phyloP scores from a whole-genome alignment of 2,888 invertebrate genomes.

The Aproaerema taeniolella region DNA sequence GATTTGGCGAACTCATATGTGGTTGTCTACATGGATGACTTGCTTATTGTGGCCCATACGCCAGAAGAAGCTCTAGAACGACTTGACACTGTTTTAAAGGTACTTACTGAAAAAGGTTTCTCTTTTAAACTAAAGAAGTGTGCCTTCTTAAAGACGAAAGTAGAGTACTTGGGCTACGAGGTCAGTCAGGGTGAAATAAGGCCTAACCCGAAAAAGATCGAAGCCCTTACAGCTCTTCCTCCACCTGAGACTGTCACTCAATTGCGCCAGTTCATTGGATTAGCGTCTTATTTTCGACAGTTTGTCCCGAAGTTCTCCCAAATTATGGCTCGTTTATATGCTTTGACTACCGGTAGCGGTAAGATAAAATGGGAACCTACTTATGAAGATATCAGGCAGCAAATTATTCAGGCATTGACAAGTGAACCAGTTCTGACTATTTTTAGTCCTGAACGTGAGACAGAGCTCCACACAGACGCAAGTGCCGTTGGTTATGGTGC shows the following conservation, averaged over 20 bases:
- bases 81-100: neutral
- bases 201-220: constrained; percentile 17
- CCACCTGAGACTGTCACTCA: too few species aligned
- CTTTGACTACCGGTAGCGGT: neutral
- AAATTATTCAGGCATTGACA: constrained; percentile 10
- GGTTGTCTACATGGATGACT: neutral
- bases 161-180: constrained; percentile 4
- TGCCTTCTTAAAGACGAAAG: constrained; percentile 3
- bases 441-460: constrained; percentile 11
- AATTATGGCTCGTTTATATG: neutral
- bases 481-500: constrained; percentile 19
- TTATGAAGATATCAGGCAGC: neutral
- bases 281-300: too few species aligned
- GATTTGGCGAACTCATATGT: constrained; percentile 1
- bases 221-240: too few species aligned
- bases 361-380: neutral
- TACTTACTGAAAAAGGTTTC: constrained; percentile 7
- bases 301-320: too few species aligned
- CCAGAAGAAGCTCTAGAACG: constrained; percentile 5
- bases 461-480: constrained; percentile 17
- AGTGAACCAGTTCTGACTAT: too few species aligned
- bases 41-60: neutral
- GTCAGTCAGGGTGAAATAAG: constrained; percentile 11
- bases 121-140: constrained; percentile 9
- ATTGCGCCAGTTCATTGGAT: too few species aligned